Percentiles rank a stretch among this genome's conserved stretches.
These are phyloP conservation scores for Drosophila ohnishii DNA, from an alignment of 1,140 invertebrate genomes.

Conservation along the genomic window DNA sequence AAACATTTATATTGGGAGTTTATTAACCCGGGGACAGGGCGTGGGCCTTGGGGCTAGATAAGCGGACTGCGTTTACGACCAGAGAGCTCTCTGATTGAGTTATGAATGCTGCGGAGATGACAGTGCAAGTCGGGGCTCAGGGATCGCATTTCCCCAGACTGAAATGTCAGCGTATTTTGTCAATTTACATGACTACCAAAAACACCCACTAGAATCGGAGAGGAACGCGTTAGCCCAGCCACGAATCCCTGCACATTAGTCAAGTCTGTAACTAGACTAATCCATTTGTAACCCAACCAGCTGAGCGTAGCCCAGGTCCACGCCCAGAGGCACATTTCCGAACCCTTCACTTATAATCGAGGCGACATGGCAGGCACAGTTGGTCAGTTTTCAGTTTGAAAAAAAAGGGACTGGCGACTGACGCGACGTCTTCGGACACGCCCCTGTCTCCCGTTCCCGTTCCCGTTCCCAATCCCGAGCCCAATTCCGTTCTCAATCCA, in stretches of 20 bases:
- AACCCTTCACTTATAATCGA: constrained; percentile 36
- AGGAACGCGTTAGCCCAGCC: constrained; percentile 15
- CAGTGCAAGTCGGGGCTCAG: constrained; percentile 2
- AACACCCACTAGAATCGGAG: constrained; percentile 43
- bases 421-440: constrained; percentile 70
- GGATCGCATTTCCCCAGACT: constrained; percentile 25
- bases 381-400: constrained; percentile 49
- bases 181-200: constrained; percentile 42
- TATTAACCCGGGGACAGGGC: constrained; percentile 51
- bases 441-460: constrained; percentile 72
- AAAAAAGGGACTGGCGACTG: constrained; percentile 52
- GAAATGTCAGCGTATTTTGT: constrained; percentile 35
- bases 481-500: constrained; percentile 50
- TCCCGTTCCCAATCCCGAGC: background rate
- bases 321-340: constrained; percentile 32
- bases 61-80: constrained; percentile 44
- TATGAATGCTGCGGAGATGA: constrained; percentile 59
- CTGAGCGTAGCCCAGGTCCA: constrained; percentile 42
- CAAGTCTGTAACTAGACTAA: constrained; percentile 57
- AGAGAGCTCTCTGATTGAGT: constrained; percentile 58
- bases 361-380: constrained; percentile 48
- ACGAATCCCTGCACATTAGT: constrained; percentile 55
- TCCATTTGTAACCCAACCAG: constrained; percentile 60
- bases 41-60: constrained; percentile 39
- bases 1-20: constrained; percentile 77